phyloP scores from a whole-genome alignment of 2,113 vertebrate species.

The Perca fluviatilis region DNA sequence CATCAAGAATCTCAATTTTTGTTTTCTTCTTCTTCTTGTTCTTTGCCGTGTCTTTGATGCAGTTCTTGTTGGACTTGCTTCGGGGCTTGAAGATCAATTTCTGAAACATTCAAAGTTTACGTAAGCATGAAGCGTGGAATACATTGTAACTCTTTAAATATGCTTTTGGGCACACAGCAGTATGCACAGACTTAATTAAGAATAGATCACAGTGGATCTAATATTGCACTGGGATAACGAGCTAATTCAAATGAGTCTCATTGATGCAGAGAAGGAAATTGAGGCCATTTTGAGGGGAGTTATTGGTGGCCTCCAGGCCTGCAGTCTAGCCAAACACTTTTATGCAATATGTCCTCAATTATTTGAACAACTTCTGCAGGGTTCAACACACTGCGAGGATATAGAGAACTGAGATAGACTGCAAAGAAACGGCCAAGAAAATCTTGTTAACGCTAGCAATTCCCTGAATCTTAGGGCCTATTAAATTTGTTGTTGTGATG shows the following conservation, averaged over 20 bases:
- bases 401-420: constrained; percentile 15
- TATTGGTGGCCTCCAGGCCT: constrained; percentile 51
- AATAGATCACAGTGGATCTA: constrained; percentile 48
- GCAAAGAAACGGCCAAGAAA: constrained; percentile 5
- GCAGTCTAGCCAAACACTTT: constrained; percentile 52
- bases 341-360: constrained; percentile 46
- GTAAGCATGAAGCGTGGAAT: constrained; percentile 11
- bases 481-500: constrained; percentile 50
- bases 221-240: constrained; percentile 56
- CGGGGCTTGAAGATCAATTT: constrained; percentile 86
- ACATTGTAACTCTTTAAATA: constrained; percentile 28
- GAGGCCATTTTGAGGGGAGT: constrained; percentile 51
- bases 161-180: constrained; percentile 31
- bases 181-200: constrained; percentile 68
- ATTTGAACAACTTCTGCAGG: constrained; percentile 37
- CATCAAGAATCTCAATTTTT: constrained; percentile 58
- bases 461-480: constrained; percentile 28
- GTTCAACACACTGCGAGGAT: constrained; percentile 10
- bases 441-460: constrained; percentile 40
- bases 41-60: constrained; percentile 79
- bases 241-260: constrained; percentile 60
- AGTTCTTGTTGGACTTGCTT: constrained; percentile 85
- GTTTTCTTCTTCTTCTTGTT: constrained; percentile 80
- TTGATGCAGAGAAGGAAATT: constrained; percentile 55
- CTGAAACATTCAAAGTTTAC: constrained; percentile 74